Evolutionary conservation across 2,888 invertebrate genomes (phyloP).

Genomic region (Trissolcus japonicus): DNA sequence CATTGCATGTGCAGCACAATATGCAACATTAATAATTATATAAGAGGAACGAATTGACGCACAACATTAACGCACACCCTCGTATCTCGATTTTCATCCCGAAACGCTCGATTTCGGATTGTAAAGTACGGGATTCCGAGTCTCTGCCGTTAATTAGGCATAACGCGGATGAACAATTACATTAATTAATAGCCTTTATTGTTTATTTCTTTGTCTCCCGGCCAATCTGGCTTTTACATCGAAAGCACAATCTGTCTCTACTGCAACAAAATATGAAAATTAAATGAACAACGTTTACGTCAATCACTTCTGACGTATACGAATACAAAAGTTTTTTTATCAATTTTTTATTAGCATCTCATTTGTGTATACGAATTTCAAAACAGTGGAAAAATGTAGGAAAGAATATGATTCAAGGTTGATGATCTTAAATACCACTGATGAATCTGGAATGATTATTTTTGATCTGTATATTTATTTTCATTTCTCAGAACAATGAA

Average conservation of each 20-base stretch:
- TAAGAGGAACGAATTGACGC: constrained; percentile 23
- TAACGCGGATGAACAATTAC: constrained; percentile 18
- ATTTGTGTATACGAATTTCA: too few relatives aligned
- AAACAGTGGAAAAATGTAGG: too few relatives aligned
- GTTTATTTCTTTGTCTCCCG: constrained; percentile 9
- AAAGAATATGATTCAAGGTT: too few relatives aligned
- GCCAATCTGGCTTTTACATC: not conserved
- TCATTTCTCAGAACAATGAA: too few relatives aligned
- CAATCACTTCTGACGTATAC: too few relatives aligned
- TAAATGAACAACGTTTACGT: not conserved
- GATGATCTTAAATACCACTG: too few relatives aligned
- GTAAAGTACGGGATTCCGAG: constrained; percentile 21
- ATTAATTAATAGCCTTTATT: constrained; percentile 26
- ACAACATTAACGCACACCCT: constrained; percentile 11
- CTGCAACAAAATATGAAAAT: not conserved
- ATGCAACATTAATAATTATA: constrained; percentile 34
- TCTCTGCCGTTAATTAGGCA: constrained; percentile 31
- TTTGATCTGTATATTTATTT: too few relatives aligned
- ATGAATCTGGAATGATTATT: too few relatives aligned
- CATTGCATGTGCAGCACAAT: constrained; percentile 14
- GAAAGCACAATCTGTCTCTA: not conserved
- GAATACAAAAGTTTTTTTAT: too few relatives aligned
- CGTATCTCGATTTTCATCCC: constrained; percentile 16
- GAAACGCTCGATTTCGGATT: constrained; percentile 10
- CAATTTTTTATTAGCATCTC: too few relatives aligned